Evolutionary conservation across 2,113 vertebrate species (phyloP).

Genomic region (Rhinoderma darwinii): DNA sequence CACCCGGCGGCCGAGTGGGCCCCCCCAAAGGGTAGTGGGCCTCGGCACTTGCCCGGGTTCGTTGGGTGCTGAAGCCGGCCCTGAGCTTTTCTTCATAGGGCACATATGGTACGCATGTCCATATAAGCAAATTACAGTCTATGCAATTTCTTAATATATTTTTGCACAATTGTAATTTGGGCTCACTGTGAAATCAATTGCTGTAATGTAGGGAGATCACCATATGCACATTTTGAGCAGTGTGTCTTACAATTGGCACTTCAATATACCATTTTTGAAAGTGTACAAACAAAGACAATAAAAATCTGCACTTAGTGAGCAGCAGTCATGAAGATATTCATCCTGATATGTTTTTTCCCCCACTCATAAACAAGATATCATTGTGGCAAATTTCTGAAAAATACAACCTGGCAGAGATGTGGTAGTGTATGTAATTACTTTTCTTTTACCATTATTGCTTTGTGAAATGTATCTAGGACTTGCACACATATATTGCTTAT

Average conservation of each 20-base stretch:
- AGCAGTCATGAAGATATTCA: neutral
- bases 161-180: no score
- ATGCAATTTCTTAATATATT: no score
- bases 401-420: neutral
- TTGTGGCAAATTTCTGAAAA: neutral
- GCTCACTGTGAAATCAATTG: no score
- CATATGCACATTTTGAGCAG: neutral
- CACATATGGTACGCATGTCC: no score
- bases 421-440: neutral
- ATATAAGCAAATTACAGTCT: no score
- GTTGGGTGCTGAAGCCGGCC: no score
- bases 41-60: no score
- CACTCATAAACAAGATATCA: neutral
- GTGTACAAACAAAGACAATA: neutral
- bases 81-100: no score
- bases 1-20: no score
- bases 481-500: neutral
- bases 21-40: no score
- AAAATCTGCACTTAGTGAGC: neutral
- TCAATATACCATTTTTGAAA: neutral
- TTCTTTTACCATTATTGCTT: conserved; percentile 4
- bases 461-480: neutral
- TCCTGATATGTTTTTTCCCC: neutral
- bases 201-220: neutral
- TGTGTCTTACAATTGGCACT: neutral